Base-by-base conservation (phyloP, 2,113 vertebrate species). In the Tangachromis dhanisi region DNA sequence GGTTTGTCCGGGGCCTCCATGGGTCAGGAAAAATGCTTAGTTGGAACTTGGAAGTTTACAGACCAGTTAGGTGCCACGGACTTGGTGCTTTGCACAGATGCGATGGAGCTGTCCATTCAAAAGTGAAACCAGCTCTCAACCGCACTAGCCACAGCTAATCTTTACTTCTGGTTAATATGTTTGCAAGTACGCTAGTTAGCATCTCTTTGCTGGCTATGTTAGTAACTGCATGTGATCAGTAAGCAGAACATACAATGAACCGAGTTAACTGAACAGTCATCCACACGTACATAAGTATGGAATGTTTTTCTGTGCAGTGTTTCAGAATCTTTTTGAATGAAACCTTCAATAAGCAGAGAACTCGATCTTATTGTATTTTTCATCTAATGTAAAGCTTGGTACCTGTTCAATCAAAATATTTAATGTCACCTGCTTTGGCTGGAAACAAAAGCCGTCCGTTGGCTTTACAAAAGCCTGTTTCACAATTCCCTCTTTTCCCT, bases 1-100 rank as follows among this genome's bases (percentile, higher is more conserved):
- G 40, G 14, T 0, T 8, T 66, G 61, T 12, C 61, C 21, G 14
- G 9, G 13, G 8, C 68, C 68, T 73, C 40, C 68, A 11, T 0
- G 14, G 40, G 0, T 42, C 66, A 24, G 13, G 68, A 16, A 45
- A n/a, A 66, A 66, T 8, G 33, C 19, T 66, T 13, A 66, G 33
- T 66, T 66, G 10, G 59, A 7, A 35, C 57, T 21, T n/a, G 5
- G 10, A 54, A 19, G 3, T 33, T 61, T 61, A 9, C 2, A 10
- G 16, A 61, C 57, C 29, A 63, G 29, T 66, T 38, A n/a, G 61
- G 3, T 66, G 61, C 10, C 10, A 2, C 0, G 61, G 61, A 0
- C 61, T 66, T 66, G 31, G 10, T 66, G 63, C 66, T 42, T 71
- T 71, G 12, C 12, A 24, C 12, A 42, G 12, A 76, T 73, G 21